These are phyloP conservation scores for Sarcophilus harrisii DNA, from an alignment of 2,797 vertebrate genomes.

Conservation along the genomic window DNA sequence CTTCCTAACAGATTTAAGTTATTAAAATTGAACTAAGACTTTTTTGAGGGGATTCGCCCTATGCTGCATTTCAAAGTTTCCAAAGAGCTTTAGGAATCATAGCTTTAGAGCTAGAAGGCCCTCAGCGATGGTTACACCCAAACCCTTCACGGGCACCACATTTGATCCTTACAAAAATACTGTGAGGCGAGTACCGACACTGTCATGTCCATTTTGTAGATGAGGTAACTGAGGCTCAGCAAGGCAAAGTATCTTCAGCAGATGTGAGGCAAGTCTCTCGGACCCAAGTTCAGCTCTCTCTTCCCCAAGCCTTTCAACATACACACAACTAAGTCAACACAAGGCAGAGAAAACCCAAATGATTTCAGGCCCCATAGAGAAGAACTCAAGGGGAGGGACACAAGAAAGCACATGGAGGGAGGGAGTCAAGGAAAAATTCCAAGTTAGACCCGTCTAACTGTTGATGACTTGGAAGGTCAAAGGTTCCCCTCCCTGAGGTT, in stretches of 20 bases:
- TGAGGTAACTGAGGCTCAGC: background rate
- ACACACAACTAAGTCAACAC: background rate
- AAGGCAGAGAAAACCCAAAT: background rate
- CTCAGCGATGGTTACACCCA: background rate
- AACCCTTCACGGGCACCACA: background rate
- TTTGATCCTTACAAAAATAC: background rate
- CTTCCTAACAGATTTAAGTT: background rate
- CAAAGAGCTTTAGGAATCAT: background rate
- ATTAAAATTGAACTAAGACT: background rate
- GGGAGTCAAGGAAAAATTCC: background rate
- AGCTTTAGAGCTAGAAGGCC: background rate
- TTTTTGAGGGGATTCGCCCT: background rate
- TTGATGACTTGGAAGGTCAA: background rate
- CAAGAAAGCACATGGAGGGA: background rate
- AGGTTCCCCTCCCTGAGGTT: background rate
- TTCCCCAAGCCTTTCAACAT: background rate
- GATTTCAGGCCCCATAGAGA: background rate
- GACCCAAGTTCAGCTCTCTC: background rate
- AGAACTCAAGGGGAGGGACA: background rate
- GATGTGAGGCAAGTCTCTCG: background rate
- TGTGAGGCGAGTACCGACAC: background rate
- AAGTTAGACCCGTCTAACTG: background rate
- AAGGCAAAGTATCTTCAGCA: background rate
- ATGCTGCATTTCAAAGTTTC: background rate
- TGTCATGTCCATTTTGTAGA: background rate